Conservation (phyloP, 2,888 invertebrate genomes). For the Autographa gamma region DNA sequence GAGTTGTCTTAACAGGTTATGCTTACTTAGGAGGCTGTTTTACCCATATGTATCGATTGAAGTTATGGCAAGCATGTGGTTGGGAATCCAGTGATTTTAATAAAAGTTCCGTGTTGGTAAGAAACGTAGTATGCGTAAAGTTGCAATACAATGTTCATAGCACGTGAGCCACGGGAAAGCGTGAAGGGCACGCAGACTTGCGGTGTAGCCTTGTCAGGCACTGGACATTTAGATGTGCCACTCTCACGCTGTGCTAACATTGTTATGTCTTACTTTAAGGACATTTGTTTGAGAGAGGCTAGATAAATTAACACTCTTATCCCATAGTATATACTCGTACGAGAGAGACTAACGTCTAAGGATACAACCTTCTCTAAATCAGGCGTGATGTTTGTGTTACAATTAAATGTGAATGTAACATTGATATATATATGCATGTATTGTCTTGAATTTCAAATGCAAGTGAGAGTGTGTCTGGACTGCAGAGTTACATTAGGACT, state of each 20-base stretch:
- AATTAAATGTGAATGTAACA: constrained; percentile 13
- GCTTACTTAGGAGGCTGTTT: constrained; percentile 17
- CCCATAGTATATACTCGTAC: not conserved
- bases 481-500: constrained; percentile 39
- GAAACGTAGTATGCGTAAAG: not conserved
- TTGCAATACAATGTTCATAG: constrained; percentile 9
- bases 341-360: not conserved
- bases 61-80: constrained; percentile 25
- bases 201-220: constrained; percentile 57
- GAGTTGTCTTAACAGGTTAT: constrained; percentile 25
- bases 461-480: constrained; percentile 41
- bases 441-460: constrained; percentile 45
- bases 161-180: constrained; percentile 71
- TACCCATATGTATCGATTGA: constrained; percentile 35
- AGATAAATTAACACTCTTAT: constrained; percentile 3
- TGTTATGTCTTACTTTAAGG: constrained; percentile 3
- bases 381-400: not conserved
- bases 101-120: constrained; percentile 32
- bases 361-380: not conserved
- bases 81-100: constrained; percentile 17
- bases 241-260: constrained; percentile 22
- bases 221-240: constrained; percentile 45
- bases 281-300: not conserved
- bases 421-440: not conserved
- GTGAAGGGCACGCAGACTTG: constrained; percentile 73